Base-by-base conservation (phyloP, 2,888 invertebrate species). In the Ichneumon xanthorius region DNA sequence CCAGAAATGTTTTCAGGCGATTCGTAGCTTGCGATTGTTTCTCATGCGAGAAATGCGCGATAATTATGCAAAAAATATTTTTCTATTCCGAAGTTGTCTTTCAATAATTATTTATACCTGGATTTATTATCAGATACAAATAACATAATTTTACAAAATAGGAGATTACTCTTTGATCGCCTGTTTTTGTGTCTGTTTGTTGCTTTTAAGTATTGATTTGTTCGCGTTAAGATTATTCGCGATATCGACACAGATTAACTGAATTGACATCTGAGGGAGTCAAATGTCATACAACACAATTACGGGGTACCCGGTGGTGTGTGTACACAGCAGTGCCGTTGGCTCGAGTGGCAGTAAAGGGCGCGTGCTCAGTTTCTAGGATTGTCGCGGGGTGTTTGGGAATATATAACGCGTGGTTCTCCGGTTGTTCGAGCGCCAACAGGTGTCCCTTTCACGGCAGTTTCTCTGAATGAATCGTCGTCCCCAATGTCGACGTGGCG, bases 371-470 rank as follows among this genome's bases (percentile, higher is more conserved):
- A 6, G 91, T 92, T 93, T 93, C 93, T 92, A 91, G 91, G 90
- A 93, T 92, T 93, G 93, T 93, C 92, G 89, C 90, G 89, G 89
- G 90, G 89, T 85, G 87, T 84, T 84, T 48, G 26, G 63, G 33
- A 87, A 61, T 84, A 83, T 77, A 78, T 78, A 78, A 80, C 76
- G 40, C 73, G 22, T 53, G 63, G 77, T 63, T 68, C n/a, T 70
- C 26, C 78, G 85, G 79, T 88, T 85, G 87, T 84, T 80, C 85
- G 83, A 87, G 90, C 89, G 92, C 92, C 94, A 94, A 94, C 94
- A 94, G 94, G 94, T 94, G 94, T 94, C 93, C 92, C 93, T 94
- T 94, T 94, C 93, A 94, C 93, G 93, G 92, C 91, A 92, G 92
- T 94, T 94, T 94, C 94, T 94, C 94, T 93, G 93, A 94, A 94